A percentile compares a stretch with the other conserved stretches of the same genome.
These are phyloP conservation scores for Cristatella mucedo DNA, from an alignment of 2,888 invertebrate genomes.

Conservation along the genomic window DNA sequence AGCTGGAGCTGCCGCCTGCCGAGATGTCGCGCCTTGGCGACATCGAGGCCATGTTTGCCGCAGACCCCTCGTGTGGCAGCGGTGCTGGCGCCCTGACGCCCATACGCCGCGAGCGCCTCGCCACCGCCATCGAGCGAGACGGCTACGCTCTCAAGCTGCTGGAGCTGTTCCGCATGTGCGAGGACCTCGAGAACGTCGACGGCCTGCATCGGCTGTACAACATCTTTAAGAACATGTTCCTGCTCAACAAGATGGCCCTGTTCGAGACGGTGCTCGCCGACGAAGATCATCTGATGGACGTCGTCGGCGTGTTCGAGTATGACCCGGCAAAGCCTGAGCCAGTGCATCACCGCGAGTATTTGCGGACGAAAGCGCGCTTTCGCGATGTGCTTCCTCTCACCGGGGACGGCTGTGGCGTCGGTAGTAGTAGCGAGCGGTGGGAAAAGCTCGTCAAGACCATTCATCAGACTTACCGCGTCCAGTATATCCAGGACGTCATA, in stretches of 20 bases:
- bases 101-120: slow-evolving; percentile 79
- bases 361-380: slow-evolving; percentile 65
- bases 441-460: slow-evolving; percentile 88
- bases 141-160: slow-evolving; percentile 86
- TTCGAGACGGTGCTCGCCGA: slow-evolving; percentile 95
- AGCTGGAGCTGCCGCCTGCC: slow-evolving; percentile 83
- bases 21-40: slow-evolving; percentile 83
- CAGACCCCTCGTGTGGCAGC: slow-evolving; percentile 38
- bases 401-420: too few species aligned
- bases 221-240: slow-evolving; percentile 95
- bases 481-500: slow-evolving; percentile 94
- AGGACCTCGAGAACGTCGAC: slow-evolving; percentile 75
- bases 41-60: slow-evolving; percentile 56
- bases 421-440: too few species aligned
- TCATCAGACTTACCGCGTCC: slow-evolving; percentile 97
- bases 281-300: slow-evolving; percentile 48
- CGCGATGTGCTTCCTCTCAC: slow-evolving; percentile 67
- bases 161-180: slow-evolving; percentile 86
- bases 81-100: too few species aligned
- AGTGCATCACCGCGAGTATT: slow-evolving; percentile 73
- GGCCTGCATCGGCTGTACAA: slow-evolving; percentile 85
- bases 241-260: slow-evolving; percentile 86
- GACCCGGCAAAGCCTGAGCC: slow-evolving; percentile 55
- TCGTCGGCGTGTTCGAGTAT: slow-evolving; percentile 94
- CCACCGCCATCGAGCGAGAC: slow-evolving; percentile 78